These are phyloP conservation scores for Stenopsyche tienmushanensis DNA, from an alignment of 1,140 invertebrate species.

Conservation along the genomic window DNA sequence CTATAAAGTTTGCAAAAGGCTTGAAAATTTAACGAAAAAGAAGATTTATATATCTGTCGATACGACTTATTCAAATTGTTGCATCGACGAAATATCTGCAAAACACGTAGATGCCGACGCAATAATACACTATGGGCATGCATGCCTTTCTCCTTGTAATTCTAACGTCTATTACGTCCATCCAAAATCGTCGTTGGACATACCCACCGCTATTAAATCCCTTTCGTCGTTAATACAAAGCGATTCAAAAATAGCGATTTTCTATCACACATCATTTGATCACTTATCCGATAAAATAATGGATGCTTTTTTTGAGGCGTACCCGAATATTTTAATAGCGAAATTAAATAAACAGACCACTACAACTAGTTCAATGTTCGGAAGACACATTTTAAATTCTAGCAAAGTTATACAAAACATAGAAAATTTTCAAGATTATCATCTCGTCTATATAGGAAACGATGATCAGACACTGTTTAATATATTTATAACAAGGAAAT, in stretches of 20 bases:
- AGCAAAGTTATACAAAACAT: conserved; percentile 36
- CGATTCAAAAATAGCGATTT: conserved; percentile 59
- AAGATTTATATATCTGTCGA: conserved; percentile 87
- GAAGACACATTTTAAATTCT: conserved; percentile 45
- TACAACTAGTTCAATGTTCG: conserved; percentile 41
- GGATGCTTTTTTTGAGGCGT: conserved; percentile 32
- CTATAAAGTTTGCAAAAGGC: conserved; percentile 62
- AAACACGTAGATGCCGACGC: conserved; percentile 82
- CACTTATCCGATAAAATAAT: conserved; percentile 56
- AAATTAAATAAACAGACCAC: conserved; percentile 11
- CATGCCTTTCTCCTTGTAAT: conserved; percentile 75
- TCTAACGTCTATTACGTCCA: conserved; percentile 75
- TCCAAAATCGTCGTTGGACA: conserved; percentile 60
- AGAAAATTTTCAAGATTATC: conserved; percentile 45
- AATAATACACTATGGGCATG: conserved; percentile 88
- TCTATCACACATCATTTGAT: conserved; percentile 74
- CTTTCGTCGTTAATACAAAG: conserved; percentile 44
- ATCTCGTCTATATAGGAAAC: conserved; percentile 54
- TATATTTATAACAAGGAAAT: conserved; percentile 54
- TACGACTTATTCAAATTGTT: conserved; percentile 86
- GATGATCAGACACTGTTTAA: conserved; percentile 58
- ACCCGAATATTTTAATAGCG: conserved; percentile 21
- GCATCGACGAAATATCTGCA: conserved; percentile 83
- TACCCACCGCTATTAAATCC: conserved; percentile 46
- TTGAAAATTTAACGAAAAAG: conserved; percentile 60